Conservation (phyloP, 2,888 invertebrate species). For the Cephus pygmeus region DNA sequence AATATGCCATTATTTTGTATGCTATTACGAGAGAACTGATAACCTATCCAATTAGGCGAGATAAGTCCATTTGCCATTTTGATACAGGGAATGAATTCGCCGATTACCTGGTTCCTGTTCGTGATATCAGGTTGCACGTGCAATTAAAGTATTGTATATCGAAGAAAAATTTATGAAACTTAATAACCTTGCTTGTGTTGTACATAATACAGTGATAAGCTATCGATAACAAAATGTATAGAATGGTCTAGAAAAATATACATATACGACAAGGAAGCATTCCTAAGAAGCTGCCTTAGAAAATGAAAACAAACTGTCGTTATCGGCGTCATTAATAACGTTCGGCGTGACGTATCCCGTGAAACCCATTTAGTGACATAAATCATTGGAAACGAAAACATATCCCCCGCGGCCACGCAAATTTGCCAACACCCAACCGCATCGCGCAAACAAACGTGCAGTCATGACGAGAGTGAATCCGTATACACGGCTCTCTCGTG, state of each 20-base stretch:
- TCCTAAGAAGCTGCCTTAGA: not conserved
- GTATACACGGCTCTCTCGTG: constrained; percentile 44
- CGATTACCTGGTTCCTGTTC: too few relatives aligned
- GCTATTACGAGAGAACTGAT: too few relatives aligned
- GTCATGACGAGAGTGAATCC: constrained; percentile 48
- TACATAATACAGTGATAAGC: too few relatives aligned
- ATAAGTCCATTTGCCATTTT: too few relatives aligned
- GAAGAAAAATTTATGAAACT: too few relatives aligned
- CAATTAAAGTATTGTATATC: too few relatives aligned
- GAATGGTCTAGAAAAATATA: not conserved
- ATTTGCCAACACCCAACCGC: constrained; percentile 65
- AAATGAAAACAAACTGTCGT: not conserved
- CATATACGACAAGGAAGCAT: not conserved
- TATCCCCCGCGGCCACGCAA: constrained; percentile 64
- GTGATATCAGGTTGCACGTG: too few relatives aligned
- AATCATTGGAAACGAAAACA: constrained; percentile 67
- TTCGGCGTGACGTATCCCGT: constrained; percentile 46
- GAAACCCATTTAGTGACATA: constrained; percentile 61
- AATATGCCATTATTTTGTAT: too few relatives aligned
- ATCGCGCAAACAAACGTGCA: constrained; percentile 63
- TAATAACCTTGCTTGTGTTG: too few relatives aligned
- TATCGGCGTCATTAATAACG: constrained; percentile 45
- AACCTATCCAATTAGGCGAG: too few relatives aligned
- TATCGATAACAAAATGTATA: too few relatives aligned
- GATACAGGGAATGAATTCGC: too few relatives aligned